Evolutionary conservation across 2,797 vertebrate species (phyloP), one percentile per base, ranked within the genome.

Genomic region (Rhinichthys osculus): DNA sequence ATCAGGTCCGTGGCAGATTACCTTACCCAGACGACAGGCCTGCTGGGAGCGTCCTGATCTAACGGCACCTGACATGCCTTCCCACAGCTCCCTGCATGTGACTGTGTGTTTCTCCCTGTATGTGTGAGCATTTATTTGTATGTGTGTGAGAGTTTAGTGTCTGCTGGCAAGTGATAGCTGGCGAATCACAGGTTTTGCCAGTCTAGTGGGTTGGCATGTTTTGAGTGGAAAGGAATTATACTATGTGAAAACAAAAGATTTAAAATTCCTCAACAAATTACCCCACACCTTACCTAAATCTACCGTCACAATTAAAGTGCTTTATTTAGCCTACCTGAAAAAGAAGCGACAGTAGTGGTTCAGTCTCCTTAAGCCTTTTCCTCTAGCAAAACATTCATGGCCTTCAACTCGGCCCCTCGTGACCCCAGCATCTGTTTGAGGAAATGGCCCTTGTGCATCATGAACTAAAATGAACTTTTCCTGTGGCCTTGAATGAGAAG

Each of bases 21-120:
- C 82, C 92, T 92, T 92, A 91, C 92, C 92, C 91, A 81, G 47
- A 85, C 35, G 4, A 54, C 74, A 70, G 83, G 87, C 78, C 86
- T 94, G 92, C 92, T 90, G 94, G 89, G 95, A 95, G 92, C 84
- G 84, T 0, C 0, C 90, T 96, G 92, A 92, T 92, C 93, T 95
- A 95, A 95, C 44, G 92, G 87, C 93, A 96, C 95, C 95, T 96
- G 95, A 95, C 93, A 92, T 84, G 91, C 93, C 94, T 91, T 91
- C 83, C 76, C 89, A 83, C 92, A 90, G 78, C 92, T 87, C 90
- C 93, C 90, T 78, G 85, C 0, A 1, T 71, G 91, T 92, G 86
- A 74, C 74, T 79, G 47, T 0, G 0, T 78, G 92, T 93, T 87
- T 0, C 1, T 69, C 92, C 23, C 44, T 74, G 73, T 38, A 38